A percentile compares a stretch with the other conserved stretches of the same genome.
These are phyloP conservation scores for Rhadinocentrus ornatus DNA, from an alignment of 2,797 vertebrate species.

Conservation along the genomic window DNA sequence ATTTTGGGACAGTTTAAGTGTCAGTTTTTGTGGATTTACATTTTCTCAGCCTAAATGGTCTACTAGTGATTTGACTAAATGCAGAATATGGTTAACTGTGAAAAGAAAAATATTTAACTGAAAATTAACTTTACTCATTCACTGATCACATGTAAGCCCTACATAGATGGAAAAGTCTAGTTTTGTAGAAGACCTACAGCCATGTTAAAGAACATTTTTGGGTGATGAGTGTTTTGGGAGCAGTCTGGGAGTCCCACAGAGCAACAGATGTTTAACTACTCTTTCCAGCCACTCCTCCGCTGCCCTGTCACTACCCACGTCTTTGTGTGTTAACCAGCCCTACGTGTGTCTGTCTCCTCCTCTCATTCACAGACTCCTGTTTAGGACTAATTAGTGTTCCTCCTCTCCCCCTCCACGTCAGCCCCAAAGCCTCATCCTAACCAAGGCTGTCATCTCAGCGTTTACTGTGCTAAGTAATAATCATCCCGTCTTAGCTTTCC, in stretches of 20 bases:
- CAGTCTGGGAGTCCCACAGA: conserved; percentile 56
- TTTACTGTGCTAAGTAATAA: conserved; percentile 74
- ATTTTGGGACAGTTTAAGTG: not conserved
- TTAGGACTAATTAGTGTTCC: conserved; percentile 71
- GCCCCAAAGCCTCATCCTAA: conserved; percentile 48
- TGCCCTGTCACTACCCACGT: conserved; percentile 55
- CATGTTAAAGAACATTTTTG: conserved; percentile 22
- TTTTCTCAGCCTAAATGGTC: no score
- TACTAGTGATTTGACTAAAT: no score
- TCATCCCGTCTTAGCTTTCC: conserved; percentile 63
- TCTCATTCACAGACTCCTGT: conserved; percentile 71
- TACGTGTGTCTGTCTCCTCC: conserved; percentile 80
- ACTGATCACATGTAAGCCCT: no score
- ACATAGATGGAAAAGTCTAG: not conserved
- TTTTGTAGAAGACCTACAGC: conserved; percentile 1
- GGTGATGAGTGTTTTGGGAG: conserved; percentile 41
- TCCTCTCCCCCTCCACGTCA: conserved; percentile 36
- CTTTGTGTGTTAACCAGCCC: conserved; percentile 70
- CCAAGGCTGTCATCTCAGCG: conserved; percentile 56
- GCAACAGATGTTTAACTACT: conserved; percentile 84
- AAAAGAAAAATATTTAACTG: not conserved
- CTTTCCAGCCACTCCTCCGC: conserved; percentile 56
- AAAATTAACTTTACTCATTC: not conserved
- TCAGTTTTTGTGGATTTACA: no score
- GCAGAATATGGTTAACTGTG: no score